Evolutionary conservation across 2,797 vertebrate genomes (phyloP), one percentile per base, ranked within the genome.

Genomic region (Echeneis naucrates): DNA sequence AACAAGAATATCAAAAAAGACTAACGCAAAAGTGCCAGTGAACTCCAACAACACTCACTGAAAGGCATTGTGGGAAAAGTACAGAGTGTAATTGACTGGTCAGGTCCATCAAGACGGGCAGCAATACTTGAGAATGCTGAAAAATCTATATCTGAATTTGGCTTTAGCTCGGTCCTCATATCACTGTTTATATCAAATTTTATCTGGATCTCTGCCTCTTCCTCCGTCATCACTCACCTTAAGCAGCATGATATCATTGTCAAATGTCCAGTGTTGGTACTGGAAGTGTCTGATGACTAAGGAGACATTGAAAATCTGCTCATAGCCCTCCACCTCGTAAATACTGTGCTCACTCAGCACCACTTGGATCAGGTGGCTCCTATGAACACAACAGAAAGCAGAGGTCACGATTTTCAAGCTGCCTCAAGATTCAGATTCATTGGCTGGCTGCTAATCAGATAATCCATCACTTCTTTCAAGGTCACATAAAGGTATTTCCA

Each of bases 231-330:
- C 10, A 1, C 61, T 73, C 77, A 95, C 95, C 90, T 95, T 95
- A 5, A 95, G 50, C 66, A 95, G 86, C 94, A 95, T 94, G 76
- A 95, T 94, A 57, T 95, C 95, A 10, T 90, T 93, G 78, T 94
- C 88, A 62, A 94, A 93, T 0, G 82, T 87, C 83, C 82, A 87
- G 73, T 74, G 67, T 26, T 77, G 72, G 83, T 92, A 95, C 47
- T 63, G 54, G 64, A 79, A 81, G 72, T 93, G 84, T 24, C 69
- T 80, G 42, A 93, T 2, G 5, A 88, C 45, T 16, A 7, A 65
- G 48, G 78, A 54, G 27, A 95, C 93, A 0, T 68, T 82, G 66
- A 94, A 94, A 42, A 38, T 44, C 83, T 94, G 90, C 84, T 95
- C 93, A 19, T 40, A 44, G 1, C 87, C 90, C 3, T 94, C 93